Percentiles rank a stretch among this genome's conserved stretches.
Evolutionary conservation across 2,888 invertebrate genomes (phyloP).

Genomic region (Altica lythri): DNA sequence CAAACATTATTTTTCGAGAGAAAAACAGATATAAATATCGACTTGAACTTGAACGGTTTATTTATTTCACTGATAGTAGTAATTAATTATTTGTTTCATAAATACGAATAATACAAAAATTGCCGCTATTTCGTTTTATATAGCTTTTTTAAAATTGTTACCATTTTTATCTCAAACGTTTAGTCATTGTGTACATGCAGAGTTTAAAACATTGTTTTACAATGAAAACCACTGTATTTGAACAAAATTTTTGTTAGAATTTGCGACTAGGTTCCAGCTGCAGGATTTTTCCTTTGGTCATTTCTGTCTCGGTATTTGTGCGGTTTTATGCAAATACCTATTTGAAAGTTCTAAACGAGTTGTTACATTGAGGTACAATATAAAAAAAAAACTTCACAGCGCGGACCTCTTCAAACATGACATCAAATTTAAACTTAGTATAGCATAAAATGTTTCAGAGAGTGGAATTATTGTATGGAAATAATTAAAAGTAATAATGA

Average conservation of each 20-base stretch:
- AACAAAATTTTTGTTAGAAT: slow-evolving; percentile 10
- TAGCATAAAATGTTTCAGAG: neutral
- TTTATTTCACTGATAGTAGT: too few relatives aligned
- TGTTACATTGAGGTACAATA: slow-evolving; percentile 6
- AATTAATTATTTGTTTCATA: too few relatives aligned
- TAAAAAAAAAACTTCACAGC: slow-evolving; percentile 5
- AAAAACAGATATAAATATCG: too few relatives aligned
- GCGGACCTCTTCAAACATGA: slow-evolving; percentile 11
- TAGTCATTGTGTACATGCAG: neutral
- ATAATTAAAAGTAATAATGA: too few relatives aligned
- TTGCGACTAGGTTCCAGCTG: slow-evolving; percentile 5
- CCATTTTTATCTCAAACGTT: neutral
- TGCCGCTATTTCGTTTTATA: too few relatives aligned
- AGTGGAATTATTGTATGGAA: neutral
- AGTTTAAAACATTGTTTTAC: slow-evolving; percentile 2
- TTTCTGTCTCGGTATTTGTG: slow-evolving; percentile 6
- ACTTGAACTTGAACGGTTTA: too few relatives aligned
- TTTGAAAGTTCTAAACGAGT: slow-evolving; percentile 14
- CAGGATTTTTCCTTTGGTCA: slow-evolving; percentile 11
- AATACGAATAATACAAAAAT: too few relatives aligned
- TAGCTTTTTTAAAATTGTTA: neutral
- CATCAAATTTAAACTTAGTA: slow-evolving; percentile 5
- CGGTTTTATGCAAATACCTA: slow-evolving; percentile 15
- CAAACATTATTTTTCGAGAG: too few relatives aligned
- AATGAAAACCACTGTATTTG: slow-evolving; percentile 4